Evolutionary conservation across 2,888 invertebrate genomes (phyloP), one percentile per base, ranked within the genome.

Genomic region (Platycheirus rosarum): DNA sequence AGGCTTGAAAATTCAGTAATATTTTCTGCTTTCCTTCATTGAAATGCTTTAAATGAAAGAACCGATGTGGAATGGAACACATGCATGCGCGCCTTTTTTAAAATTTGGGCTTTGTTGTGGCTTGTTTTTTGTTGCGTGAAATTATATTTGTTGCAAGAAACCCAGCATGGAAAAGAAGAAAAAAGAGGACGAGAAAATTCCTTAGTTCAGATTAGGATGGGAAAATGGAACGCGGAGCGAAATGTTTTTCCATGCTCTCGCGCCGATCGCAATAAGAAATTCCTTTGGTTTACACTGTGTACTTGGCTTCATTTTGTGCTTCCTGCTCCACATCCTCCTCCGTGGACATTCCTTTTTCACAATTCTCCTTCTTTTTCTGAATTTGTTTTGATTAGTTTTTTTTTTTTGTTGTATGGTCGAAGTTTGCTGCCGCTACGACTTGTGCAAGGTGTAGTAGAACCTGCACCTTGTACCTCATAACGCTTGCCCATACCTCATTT

Each of bases 1-100:
- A 32, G 8, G 7, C 29, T 32, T n/a, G n/a, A n/a, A n/a, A n/a
- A n/a, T n/a, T n/a, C n/a, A n/a, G n/a, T n/a, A n/a, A n/a, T n/a
- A n/a, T n/a, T n/a, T n/a, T n/a, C n/a, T n/a, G n/a, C n/a, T n/a
- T n/a, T n/a, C n/a, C n/a, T 8, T 32, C 29, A 32, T 8, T 1
- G 3, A 4, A 7, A 32, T 32, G 2, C 29, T 6, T 32, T 18
- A 40, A 32, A 40, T 42, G 42, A 37, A 5, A n/a, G 77, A 76
- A 63, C 71, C 77, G 51, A 8, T 6, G 1, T 44, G 71, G 26
- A 62, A 49, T 73, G 82, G 9, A 77, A 77, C 82, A 68, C 26
- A 63, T 55, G 55, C 71, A 63, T 82, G 82, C 55, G 82, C 71
- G 73, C 77, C 66, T 68, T 77, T 77, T 66, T 63, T 16, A n/a